These are phyloP conservation scores for Drosophila sulfurigaster DNA, from an alignment of 1,140 invertebrate genomes.

Conservation along the genomic window DNA sequence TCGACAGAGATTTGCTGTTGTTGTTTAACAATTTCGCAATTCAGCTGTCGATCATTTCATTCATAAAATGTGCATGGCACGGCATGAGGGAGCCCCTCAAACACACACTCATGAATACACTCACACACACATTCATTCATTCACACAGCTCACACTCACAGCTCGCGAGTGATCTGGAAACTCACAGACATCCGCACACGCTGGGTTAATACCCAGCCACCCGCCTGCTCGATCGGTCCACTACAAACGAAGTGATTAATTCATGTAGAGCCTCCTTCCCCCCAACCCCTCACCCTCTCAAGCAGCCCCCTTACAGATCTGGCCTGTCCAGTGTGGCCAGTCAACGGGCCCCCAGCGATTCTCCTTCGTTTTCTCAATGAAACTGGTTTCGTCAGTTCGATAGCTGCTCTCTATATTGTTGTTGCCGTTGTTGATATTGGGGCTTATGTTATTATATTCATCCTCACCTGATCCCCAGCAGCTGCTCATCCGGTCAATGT, in stretches of 20 bases:
- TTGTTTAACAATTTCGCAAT: conserved; percentile 79
- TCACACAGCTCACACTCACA: conserved; percentile 47
- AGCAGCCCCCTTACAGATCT: background rate
- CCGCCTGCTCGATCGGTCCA: conserved; percentile 68
- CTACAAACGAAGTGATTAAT: conserved; percentile 82
- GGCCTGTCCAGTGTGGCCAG: conserved; percentile 1
- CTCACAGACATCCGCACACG: conserved; percentile 73
- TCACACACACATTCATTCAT: conserved; percentile 66
- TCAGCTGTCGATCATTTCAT: conserved; percentile 84
- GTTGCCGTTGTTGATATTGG: conserved; percentile 74
- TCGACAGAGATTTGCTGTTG: conserved; percentile 49
- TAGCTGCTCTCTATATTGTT: conserved; percentile 4
- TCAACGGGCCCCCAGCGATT: conserved; percentile 55
- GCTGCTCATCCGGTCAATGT: conserved; percentile 83
- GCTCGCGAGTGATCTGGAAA: conserved; percentile 67
- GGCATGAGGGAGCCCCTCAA: conserved; percentile 37
- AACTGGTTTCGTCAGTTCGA: conserved; percentile 81
- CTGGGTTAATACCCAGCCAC: conserved; percentile 61
- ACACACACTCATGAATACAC: conserved; percentile 21
- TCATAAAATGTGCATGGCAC: conserved; percentile 74
- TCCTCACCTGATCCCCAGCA: conserved; percentile 83
- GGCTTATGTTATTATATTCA: conserved; percentile 83
- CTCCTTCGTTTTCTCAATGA: conserved; percentile 73
- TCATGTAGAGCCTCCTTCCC: conserved; percentile 68
- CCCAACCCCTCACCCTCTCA: background rate